Percentiles rank a stretch among this genome's conserved stretches.
Conservation (phyloP, 2,113 vertebrate genomes). For the Epinephelus cyanopodus region DNA sequence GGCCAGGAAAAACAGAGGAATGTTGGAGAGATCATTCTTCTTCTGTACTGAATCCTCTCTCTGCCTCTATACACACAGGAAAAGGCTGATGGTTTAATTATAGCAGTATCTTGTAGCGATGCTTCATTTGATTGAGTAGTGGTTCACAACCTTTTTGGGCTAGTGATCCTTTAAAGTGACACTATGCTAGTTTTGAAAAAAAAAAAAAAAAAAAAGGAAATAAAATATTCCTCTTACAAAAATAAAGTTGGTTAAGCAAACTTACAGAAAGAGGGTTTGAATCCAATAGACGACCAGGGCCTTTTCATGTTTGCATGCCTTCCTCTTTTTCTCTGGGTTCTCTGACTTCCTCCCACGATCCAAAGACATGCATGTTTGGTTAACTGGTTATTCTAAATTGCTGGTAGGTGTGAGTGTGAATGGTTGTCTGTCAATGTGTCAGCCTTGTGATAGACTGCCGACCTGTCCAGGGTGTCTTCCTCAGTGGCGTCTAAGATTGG, state of each 20-base stretch:
- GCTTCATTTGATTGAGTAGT: slow-evolving; percentile 42
- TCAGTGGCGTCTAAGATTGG: no score
- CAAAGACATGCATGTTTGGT: no score
- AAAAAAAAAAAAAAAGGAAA: background rate
- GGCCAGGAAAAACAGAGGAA: slow-evolving; percentile 79
- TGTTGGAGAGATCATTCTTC: slow-evolving; percentile 63
- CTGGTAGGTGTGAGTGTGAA: no score
- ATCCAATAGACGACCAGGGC: no score
- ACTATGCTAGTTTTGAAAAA: background rate
- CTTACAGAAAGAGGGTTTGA: no score
- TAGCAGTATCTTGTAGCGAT: slow-evolving; percentile 3
- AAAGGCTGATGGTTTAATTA: slow-evolving; percentile 52
- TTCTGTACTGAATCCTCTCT: slow-evolving; percentile 22
- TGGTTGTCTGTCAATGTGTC: no score
- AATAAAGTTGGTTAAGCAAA: slow-evolving; percentile 12
- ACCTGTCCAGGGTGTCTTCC: no score
- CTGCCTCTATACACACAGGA: slow-evolving; percentile 23
- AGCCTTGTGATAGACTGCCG: no score
- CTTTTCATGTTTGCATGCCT: no score
- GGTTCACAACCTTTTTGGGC: slow-evolving; percentile 26
- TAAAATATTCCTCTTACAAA: slow-evolving; percentile 15
- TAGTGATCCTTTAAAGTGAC: background rate
- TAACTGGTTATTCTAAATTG: no score
- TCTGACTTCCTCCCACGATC: no score
- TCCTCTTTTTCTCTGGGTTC: no score